Conservation (phyloP, 2,888 invertebrate genomes). For the Parnassius apollo region DNA sequence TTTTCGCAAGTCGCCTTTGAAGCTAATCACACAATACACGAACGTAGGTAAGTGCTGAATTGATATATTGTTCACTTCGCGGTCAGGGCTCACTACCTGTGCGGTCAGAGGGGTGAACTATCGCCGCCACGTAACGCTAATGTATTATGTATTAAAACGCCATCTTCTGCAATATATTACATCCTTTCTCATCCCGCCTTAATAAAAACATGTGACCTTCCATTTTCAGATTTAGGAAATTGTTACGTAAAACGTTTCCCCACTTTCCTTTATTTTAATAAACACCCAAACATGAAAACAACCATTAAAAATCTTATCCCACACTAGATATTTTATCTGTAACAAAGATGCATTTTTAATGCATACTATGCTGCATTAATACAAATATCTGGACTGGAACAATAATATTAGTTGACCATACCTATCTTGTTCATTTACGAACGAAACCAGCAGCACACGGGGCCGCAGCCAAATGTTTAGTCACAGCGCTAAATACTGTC, state of each 20-base stretch:
- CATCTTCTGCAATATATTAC: slow-evolving; percentile 24
- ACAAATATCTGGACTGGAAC: too few relatives aligned
- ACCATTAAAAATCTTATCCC: too few relatives aligned
- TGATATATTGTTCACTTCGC: slow-evolving; percentile 31
- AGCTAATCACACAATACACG: slow-evolving; percentile 15
- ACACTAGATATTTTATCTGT: too few relatives aligned
- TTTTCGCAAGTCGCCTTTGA: slow-evolving; percentile 16
- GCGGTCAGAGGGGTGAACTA: slow-evolving; percentile 31
- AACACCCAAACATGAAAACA: too few relatives aligned
- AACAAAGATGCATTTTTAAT: too few relatives aligned
- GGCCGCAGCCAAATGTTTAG: too few relatives aligned
- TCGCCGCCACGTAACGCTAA: slow-evolving; percentile 30
- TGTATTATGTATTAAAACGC: slow-evolving; percentile 30
- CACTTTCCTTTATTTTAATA: neutral
- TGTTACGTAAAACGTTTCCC: slow-evolving; percentile 8
- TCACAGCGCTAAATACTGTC: too few relatives aligned
- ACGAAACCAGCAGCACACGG: too few relatives aligned
- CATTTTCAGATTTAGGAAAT: slow-evolving; percentile 16
- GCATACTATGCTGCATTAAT: too few relatives aligned
- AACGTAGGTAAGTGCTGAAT: slow-evolving; percentile 17
- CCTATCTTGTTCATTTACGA: too few relatives aligned
- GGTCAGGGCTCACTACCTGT: slow-evolving; percentile 32
- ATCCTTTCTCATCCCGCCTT: slow-evolving; percentile 15
- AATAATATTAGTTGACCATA: too few relatives aligned
- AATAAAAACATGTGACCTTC: slow-evolving; percentile 16